phyloP scores from a whole-genome alignment of 2,113 vertebrate genomes.

The Serilophus lunatus region DNA sequence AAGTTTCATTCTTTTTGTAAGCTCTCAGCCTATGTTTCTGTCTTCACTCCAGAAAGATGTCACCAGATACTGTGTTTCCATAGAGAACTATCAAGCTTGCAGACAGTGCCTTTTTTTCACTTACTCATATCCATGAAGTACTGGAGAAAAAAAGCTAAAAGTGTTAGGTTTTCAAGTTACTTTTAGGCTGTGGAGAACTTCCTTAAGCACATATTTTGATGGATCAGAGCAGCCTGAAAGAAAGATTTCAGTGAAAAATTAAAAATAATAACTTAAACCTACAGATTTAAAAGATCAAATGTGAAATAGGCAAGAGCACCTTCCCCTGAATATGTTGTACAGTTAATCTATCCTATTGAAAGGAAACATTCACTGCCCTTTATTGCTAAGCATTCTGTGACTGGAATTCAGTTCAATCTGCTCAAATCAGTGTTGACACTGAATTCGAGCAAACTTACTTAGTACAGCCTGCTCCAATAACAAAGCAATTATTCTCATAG shows the following conservation, averaged over 20 bases:
- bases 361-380: background rate
- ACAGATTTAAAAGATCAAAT: background rate
- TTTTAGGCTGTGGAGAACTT: background rate
- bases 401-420: background rate
- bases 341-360: background rate
- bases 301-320: background rate
- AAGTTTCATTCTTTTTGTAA: constrained; percentile 44
- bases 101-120: background rate
- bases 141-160: background rate
- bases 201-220: background rate
- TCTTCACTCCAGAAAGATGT: background rate
- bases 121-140: background rate
- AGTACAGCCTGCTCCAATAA: background rate
- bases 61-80: constrained; percentile 26
- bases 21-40: background rate
- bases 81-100: background rate
- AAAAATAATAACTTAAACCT: background rate
- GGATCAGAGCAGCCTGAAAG: background rate
- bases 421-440: background rate
- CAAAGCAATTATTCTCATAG: background rate
- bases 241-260: background rate
- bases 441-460: background rate
- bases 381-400: background rate
- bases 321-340: background rate
- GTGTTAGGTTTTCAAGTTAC: background rate